Percentiles rank a stretch among this genome's conserved stretches.
Conservation (phyloP, 2,888 invertebrate genomes). For the Poecilus cupreus region DNA sequence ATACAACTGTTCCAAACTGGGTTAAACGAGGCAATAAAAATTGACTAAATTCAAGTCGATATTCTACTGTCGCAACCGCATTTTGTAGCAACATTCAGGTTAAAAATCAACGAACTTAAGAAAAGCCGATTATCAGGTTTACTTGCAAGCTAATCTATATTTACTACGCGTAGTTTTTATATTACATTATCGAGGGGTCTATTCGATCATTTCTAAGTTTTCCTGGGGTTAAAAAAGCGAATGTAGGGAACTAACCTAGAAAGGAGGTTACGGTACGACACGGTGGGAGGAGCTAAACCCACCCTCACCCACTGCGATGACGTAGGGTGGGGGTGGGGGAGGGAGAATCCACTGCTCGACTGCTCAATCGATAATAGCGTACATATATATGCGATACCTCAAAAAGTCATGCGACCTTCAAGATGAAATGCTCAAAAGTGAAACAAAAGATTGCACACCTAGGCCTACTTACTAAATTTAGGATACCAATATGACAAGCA, state of each 20-base stretch:
- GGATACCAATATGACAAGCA: neutral
- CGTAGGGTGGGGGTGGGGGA: slow-evolving; percentile 8
- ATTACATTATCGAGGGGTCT: neutral
- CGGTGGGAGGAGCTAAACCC: neutral
- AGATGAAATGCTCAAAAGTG: neutral
- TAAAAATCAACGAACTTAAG: neutral
- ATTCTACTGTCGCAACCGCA: neutral
- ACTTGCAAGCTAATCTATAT: neutral
- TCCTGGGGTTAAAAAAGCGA: slow-evolving; percentile 14
- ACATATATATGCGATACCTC: slow-evolving; percentile 51
- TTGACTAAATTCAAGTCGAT: slow-evolving; percentile 37
- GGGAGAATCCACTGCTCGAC: slow-evolving; percentile 30
- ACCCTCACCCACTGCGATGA: too few species aligned
- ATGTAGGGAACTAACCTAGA: slow-evolving; percentile 15
- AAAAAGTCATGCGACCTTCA: slow-evolving; percentile 53
- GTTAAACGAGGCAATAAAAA: slow-evolving; percentile 36
- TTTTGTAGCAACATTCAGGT: neutral
- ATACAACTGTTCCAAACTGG: slow-evolving; percentile 18
- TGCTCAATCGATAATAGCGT: slow-evolving; percentile 53
- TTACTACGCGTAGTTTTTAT: neutral
- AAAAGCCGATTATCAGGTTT: neutral
- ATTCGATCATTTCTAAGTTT: slow-evolving; percentile 21
- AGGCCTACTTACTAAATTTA: neutral
- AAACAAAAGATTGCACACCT: slow-evolving; percentile 6
- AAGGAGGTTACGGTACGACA: slow-evolving; percentile 35